Base-by-base conservation (phyloP, 1,140 invertebrate genomes). In the Helicorthomorpha holstii region DNA sequence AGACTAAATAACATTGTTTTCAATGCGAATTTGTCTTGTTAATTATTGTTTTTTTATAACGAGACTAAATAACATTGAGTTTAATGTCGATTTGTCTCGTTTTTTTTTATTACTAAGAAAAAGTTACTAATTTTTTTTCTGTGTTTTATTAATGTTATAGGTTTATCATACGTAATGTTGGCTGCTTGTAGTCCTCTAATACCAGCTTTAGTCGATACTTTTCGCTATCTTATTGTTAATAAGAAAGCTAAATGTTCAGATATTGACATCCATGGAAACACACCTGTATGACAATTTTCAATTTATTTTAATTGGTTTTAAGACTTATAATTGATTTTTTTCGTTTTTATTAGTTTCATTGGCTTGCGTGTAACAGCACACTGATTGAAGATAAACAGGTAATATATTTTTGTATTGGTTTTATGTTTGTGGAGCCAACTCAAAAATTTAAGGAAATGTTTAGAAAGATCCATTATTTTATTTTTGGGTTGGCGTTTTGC, bases 221-320 rank as follows among this genome's bases (percentile, higher is more conserved):
- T 74, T 3, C 59, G 61, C 49, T 68, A 69, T 53, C 56, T 74
- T 26, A 53, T 73, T 3, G 61, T 64, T 4, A 60, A 67, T 24
- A 65, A 66, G 48, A 64, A 65, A 27, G 69, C 67, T 24, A 64
- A 73, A 53, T 63, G 62, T 23, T 62, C 60, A 3, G 57, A 65
- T 44, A 51, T 58, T 22, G 72, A 74, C 59, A 58, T 62, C n/a
- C 59, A 66, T 45, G 67, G 66, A 34, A 64, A 66, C 34, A 71
- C 66, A 58, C 65, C 68, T 45, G 70, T 73, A 63, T 64, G 68
- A 46, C 7, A 34, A 34, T 7, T 16, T 7, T 16, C 16, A 34
- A 34, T 16, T 34, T 34, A 7, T 34, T 34, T 7, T 7, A 46
- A 46, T 46, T 21, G 19, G 4, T 12, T 46, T 46, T 46, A 7